These are phyloP conservation scores for Autographa pulchrina DNA, from an alignment of 2,888 invertebrate genomes.

Conservation along the genomic window DNA sequence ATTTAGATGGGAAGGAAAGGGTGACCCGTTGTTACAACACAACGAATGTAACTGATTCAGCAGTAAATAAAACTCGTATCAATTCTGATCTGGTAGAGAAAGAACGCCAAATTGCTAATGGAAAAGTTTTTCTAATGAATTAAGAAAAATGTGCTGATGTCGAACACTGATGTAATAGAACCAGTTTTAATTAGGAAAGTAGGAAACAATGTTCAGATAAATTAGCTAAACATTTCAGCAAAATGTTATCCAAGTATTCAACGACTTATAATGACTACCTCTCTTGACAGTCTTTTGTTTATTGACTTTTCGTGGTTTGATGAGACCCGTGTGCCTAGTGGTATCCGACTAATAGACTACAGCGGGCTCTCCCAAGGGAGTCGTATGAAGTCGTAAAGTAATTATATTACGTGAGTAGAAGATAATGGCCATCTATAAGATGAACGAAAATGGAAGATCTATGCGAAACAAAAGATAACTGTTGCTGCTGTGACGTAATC, in stretches of 20 bases:
- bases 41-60: conserved; percentile 55
- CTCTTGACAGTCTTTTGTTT: conserved; percentile 7
- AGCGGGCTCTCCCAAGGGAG: neutral
- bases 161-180: conserved; percentile 53
- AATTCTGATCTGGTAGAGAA: conserved; percentile 51
- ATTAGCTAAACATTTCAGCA: conserved; percentile 20
- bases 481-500: neutral
- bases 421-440: neutral
- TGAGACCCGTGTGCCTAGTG: neutral
- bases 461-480: neutral
- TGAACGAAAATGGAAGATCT: neutral
- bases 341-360: neutral
- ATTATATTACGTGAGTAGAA: conserved; percentile 18
- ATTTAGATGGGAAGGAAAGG: conserved; percentile 57
- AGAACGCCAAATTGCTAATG: conserved; percentile 59
- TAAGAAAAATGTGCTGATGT: conserved; percentile 54
- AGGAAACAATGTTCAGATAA: conserved; percentile 46
- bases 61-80: conserved; percentile 56
- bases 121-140: conserved; percentile 61
- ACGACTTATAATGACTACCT: neutral
- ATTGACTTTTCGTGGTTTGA: neutral
- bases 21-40: conserved; percentile 54
- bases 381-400: conserved; percentile 21
- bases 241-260: neutral
- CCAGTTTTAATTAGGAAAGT: conserved; percentile 51